phyloP scores from a whole-genome alignment of 2,888 invertebrate genomes.

The Pollenia labialis region DNA sequence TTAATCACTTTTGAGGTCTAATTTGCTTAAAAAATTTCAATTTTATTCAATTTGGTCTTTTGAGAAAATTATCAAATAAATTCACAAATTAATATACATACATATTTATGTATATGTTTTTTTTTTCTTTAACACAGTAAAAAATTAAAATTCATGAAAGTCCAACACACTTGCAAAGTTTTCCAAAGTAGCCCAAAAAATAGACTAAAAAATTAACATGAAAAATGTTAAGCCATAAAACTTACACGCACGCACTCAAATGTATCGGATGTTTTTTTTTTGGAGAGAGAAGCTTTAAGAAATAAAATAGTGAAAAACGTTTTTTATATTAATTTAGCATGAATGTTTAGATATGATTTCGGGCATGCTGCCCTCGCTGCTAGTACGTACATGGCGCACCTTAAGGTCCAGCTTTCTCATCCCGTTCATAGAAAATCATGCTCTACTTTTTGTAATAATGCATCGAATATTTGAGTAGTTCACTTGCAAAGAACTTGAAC shows the following conservation, averaged over 20 bases:
- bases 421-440: too few species aligned
- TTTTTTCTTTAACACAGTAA: constrained; percentile 3
- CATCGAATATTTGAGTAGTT: too few species aligned
- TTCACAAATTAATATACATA: neutral
- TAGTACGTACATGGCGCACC: too few species aligned
- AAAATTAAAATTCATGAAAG: constrained; percentile 35
- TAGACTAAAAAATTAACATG: neutral
- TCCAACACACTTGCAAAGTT: constrained; percentile 43
- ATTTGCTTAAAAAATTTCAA: neutral
- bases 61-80: neutral
- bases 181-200: constrained; percentile 27
- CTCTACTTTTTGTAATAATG: too few species aligned
- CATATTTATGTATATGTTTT: neutral
- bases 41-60: constrained; percentile 12
- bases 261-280: neutral
- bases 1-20: neutral
- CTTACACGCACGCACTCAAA: neutral
- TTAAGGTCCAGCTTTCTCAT: too few species aligned
- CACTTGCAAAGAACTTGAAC: too few species aligned
- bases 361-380: too few species aligned
- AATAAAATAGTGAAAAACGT: too few species aligned
- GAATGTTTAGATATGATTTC: too few species aligned
- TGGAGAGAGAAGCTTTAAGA: too few species aligned
- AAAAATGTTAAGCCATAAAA: neutral
- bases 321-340: too few species aligned